Base-by-base conservation (phyloP, 2,797 vertebrate species). In the Morus bassanus region DNA sequence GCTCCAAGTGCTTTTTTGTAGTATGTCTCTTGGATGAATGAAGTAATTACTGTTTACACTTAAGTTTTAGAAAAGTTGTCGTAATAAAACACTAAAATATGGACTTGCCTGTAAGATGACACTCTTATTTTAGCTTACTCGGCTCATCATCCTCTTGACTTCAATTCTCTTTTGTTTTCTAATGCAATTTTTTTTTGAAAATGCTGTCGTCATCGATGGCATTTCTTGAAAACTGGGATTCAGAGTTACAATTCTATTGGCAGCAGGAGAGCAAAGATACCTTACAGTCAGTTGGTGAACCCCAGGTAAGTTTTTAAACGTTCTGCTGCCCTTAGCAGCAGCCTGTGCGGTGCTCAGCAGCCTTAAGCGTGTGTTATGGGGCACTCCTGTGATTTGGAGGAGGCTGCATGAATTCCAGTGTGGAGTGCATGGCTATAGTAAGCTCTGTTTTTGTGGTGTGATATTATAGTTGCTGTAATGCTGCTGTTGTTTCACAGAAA, bases 401-500 rank as follows among this genome's bases (percentile, higher is more conserved):
- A 65, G 60, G 33, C 35, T 54, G 19, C 17, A 14, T 30, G 63
- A 61, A 37, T 35, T 75, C 39, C 60, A 69, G 9, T 6, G 23
- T 80, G 82, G 73, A n/a, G 72, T 10, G 9, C 7, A 9, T 33
- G 31, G 24, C 37, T 80, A 3, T 10, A 65, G 67, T 54, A 68
- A 68, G 41, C 64, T 63, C 18, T 64, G 17, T 0, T 0, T 8
- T 59, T 91, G 61, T 67, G 33, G 45, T 45, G 41, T 56, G 39
- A 59, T 92, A 0, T 72, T 77, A 7, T 2, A 72, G 83, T 86
- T 60, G 17, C 61, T 95, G 27, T 53, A 57, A 65, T n/a, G n/a
- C 37, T 87, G 37, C 51, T 8, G 13, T 95, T 94, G 31, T 90
- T 96, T 86, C 89, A 30, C 95, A 99, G 99, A 97, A 99, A 99